A percentile compares a stretch with the other conserved stretches of the same genome.
phyloP scores from a whole-genome alignment of 2,888 invertebrate species.

The Alentia gelatinosa region DNA sequence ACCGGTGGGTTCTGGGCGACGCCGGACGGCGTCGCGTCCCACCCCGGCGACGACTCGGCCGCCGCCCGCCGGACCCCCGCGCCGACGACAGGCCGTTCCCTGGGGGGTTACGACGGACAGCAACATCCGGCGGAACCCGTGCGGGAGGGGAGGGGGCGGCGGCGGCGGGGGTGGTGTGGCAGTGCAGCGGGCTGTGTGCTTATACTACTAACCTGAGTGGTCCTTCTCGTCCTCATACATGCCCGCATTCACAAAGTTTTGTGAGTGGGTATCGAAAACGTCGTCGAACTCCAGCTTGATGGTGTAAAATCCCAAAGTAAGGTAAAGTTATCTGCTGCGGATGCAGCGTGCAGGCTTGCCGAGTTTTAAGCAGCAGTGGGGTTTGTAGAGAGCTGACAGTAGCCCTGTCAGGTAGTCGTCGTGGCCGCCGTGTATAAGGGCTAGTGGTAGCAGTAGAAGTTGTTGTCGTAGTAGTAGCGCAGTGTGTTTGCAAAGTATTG shows the following conservation, averaged over 20 bases:
- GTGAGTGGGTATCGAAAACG: slow-evolving; percentile 41
- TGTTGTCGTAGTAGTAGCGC: no score
- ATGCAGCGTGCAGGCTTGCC: no score
- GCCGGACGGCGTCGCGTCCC: background rate
- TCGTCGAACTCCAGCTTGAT: slow-evolving; percentile 37
- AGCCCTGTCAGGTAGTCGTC: no score
- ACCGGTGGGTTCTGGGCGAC: background rate
- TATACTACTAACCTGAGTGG: slow-evolving; percentile 21
- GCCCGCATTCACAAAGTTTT: slow-evolving; percentile 34
- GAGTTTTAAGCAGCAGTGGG: no score
- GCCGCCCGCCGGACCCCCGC: no score
- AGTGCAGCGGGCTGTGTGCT: background rate
- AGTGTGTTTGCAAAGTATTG: background rate
- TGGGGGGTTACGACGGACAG: no score
- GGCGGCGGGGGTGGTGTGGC: background rate
- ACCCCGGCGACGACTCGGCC: background rate
- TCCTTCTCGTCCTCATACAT: slow-evolving; percentile 46
- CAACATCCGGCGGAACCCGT: no score
- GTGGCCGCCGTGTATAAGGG: background rate
- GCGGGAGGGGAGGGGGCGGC: background rate
- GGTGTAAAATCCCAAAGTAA: background rate
- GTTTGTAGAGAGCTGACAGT: no score
- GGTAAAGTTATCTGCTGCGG: background rate
- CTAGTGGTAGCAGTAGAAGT: background rate
- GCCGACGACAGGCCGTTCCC: no score